phyloP scores from a whole-genome alignment of 2,888 invertebrate species.

The Diplolepis rosae region DNA sequence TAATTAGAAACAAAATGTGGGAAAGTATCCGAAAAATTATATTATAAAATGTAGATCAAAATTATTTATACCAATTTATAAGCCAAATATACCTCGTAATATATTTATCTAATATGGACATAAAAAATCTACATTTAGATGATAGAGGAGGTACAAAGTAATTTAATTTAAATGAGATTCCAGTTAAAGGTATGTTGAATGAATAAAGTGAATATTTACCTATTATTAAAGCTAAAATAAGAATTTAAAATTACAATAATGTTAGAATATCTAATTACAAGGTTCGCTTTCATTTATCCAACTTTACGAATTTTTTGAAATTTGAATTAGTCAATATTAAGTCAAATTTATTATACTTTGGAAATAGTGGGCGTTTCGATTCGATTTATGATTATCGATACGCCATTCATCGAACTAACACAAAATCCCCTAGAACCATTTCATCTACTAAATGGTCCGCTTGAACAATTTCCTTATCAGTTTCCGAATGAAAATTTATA shows the following conservation, averaged over 20 bases:
- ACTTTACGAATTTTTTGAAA: no score
- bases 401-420: neutral
- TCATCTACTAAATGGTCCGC: no score
- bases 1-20: neutral
- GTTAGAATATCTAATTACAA: no score
- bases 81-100: neutral
- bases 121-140: slow-evolving; percentile 22
- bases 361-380: neutral
- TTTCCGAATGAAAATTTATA: neutral
- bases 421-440: no score
- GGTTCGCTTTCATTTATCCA: no score
- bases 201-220: no score
- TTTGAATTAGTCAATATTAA: neutral
- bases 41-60: neutral
- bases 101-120: slow-evolving; percentile 16
- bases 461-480: neutral
- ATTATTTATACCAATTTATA: neutral
- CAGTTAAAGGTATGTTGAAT: no score
- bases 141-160: slow-evolving; percentile 10
- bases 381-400: neutral
- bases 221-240: no score
- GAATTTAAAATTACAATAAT: no score
- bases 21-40: neutral
- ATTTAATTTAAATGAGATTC: slow-evolving; percentile 13
- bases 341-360: neutral